phyloP scores from a whole-genome alignment of 2,797 vertebrate genomes.

The Hapalemur alaotrensis region DNA sequence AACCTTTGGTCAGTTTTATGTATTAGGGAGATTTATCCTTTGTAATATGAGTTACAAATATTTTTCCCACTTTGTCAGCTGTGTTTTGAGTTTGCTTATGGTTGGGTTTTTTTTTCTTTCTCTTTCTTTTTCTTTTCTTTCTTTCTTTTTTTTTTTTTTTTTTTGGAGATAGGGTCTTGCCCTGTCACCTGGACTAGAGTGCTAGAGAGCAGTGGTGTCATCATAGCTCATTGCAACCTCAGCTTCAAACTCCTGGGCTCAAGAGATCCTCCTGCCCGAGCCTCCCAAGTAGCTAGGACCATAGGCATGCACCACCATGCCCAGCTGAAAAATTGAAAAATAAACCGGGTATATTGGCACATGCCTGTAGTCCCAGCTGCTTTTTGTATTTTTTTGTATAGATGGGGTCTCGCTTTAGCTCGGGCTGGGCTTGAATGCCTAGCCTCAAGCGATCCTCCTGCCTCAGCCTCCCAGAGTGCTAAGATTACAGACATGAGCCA shows the following conservation, averaged over 20 bases:
- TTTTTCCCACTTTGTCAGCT: not conserved
- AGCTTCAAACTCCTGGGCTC: not conserved
- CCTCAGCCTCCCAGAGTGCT: not conserved
- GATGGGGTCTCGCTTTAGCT: not conserved
- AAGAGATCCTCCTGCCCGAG: not conserved
- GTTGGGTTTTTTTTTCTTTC: not conserved
- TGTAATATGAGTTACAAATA: not conserved
- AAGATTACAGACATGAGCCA: not conserved
- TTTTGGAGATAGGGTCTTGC: not conserved
- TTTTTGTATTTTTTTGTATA: not conserved
- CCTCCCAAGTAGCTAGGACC: not conserved
- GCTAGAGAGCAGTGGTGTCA: not conserved
- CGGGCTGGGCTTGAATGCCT: not conserved
- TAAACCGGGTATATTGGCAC: too few species aligned
- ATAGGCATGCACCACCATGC: not conserved
- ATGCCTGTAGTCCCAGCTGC: too few species aligned
- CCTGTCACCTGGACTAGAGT: not conserved
- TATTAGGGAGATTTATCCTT: not conserved
- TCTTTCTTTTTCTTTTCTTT: not conserved
- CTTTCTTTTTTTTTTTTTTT: not conserved
- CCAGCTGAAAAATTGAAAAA: not conserved
- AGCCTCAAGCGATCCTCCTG: not conserved
- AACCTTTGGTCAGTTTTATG: not conserved
- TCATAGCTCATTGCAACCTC: not conserved
- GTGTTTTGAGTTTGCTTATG: not conserved